Evolutionary conservation across 35 echinoderm and acorn worm species (phyloP).

Genomic region (Diadema setosum): DNA sequence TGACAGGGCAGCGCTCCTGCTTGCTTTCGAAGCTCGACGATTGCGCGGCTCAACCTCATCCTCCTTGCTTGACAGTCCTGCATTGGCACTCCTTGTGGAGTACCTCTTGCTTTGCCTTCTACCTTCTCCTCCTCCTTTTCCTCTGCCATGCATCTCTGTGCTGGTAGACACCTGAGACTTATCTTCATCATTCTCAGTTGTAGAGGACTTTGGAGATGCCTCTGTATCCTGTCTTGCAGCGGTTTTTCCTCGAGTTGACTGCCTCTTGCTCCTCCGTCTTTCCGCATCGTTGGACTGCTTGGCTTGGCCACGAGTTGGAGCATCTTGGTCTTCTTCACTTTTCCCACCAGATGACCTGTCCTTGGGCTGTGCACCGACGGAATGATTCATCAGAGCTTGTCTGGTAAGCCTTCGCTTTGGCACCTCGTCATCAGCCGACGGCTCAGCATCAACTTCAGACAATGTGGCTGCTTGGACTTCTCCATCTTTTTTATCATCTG

Average conservation of each 20-base stretch:
- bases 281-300: neutral
- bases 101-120: neutral
- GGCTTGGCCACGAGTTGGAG: neutral
- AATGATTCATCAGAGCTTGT: neutral
- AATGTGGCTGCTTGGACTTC: no score
- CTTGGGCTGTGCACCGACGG: neutral
- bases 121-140: neutral
- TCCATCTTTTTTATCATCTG: no score
- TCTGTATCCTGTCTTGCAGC: neutral
- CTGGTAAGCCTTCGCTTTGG: neutral
- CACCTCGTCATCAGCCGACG: neutral
- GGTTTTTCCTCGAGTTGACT: neutral
- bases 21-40: no score
- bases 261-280: neutral
- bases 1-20: no score
- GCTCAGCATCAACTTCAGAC: no score
- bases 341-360: neutral
- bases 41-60: no score
- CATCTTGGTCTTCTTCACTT: neutral
- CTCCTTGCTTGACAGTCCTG: no score
- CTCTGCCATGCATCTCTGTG: no score
- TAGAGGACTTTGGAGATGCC: neutral
- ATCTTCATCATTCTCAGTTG: no score
- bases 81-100: no score
- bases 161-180: no score